Evolutionary conservation across 2,888 invertebrate genomes (phyloP).

Genomic region (Pristionchus mayeri): DNA sequence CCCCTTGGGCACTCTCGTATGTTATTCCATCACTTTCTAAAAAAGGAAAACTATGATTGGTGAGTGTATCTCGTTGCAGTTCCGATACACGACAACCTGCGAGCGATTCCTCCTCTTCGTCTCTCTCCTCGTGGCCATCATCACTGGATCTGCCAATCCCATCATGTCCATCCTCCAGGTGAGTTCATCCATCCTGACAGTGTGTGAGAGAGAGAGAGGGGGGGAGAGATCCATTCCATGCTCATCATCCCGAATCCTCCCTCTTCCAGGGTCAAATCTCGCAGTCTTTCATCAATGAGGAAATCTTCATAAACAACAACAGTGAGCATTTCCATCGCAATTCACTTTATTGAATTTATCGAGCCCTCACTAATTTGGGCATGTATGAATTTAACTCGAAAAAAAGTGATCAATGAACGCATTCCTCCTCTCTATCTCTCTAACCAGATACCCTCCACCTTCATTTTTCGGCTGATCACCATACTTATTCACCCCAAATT

Average conservation of each 20-base stretch:
- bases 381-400: no score
- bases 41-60: no score
- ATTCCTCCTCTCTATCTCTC: no score
- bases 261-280: constrained; percentile 60
- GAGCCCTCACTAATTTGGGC: no score
- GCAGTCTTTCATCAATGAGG: constrained; percentile 62
- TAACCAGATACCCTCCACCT: no score
- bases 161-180: constrained; percentile 65
- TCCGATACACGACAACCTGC: constrained; percentile 61
- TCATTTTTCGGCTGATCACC: no score
- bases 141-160: constrained; percentile 66
- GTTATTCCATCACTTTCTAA: no score
- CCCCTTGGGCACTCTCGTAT: constrained; percentile 4
- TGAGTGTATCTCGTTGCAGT: constrained; percentile 54
- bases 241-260: no score
- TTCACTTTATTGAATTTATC: no score
- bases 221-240: neutral
- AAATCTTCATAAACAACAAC: constrained; percentile 33
- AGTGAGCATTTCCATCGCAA: neutral
- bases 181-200: neutral
- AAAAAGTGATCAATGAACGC: no score
- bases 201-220: no score
- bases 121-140: constrained; percentile 58
- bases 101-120: constrained; percentile 62
- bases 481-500: neutral